Evolutionary conservation across 2,888 invertebrate species (phyloP).

Genomic region (Latrodectus elegans): DNA sequence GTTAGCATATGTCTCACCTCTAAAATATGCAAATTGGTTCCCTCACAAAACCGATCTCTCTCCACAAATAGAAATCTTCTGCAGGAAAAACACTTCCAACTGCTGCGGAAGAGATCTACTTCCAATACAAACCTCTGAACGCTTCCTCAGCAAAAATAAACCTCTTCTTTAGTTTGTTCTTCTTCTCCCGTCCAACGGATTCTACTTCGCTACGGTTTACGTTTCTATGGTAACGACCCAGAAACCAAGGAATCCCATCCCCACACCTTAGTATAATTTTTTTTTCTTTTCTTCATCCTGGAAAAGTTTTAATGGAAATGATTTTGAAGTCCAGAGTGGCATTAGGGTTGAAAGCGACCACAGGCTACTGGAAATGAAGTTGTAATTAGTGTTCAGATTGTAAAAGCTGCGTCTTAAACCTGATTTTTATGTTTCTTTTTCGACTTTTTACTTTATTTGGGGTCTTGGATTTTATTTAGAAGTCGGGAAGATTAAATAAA

Average conservation of each 20-base stretch:
- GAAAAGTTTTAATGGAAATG: conserved; percentile 52
- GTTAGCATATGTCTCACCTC: no score
- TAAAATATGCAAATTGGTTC: no score
- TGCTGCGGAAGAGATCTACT: neutral
- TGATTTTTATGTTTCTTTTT: neutral
- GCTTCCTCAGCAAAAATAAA: neutral
- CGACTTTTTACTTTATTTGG: neutral
- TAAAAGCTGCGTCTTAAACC: conserved; percentile 15
- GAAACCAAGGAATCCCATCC: neutral
- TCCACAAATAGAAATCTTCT: no score
- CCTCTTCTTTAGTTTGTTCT: conserved; percentile 1
- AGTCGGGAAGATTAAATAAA: neutral
- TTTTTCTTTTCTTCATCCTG: conserved; percentile 2
- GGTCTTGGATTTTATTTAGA: neutral
- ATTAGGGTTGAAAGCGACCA: conserved; percentile 12
- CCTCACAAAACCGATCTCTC: no score
- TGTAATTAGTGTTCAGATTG: conserved; percentile 51
- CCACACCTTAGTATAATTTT: neutral
- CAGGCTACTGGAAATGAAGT: conserved; percentile 32
- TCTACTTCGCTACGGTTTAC: neutral
- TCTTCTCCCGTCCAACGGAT: neutral
- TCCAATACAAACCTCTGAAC: neutral
- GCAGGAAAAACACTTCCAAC: no score
- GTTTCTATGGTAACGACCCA: conserved; percentile 35
- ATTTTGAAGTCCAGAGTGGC: conserved; percentile 27